A percentile compares a stretch with the other conserved stretches of the same genome.
Conservation (phyloP, 1,140 invertebrate genomes). For the Diabrotica undecimpunctata region DNA sequence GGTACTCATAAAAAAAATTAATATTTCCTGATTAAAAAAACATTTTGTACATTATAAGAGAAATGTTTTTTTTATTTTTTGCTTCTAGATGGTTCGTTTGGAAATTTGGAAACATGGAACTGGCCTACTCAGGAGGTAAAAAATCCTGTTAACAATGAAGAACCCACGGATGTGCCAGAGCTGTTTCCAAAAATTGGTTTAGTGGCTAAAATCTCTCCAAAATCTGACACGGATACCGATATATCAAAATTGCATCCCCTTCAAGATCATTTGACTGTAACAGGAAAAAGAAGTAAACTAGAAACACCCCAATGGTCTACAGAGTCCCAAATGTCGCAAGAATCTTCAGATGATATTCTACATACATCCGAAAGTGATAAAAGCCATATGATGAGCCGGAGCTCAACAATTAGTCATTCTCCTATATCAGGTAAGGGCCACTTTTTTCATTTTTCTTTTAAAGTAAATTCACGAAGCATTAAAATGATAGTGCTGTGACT, state of each 20-base stretch:
- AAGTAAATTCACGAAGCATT: no score
- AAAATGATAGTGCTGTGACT: no score
- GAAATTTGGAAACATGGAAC: slow-evolving; percentile 49
- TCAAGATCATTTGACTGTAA: slow-evolving; percentile 13
- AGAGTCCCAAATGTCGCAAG: slow-evolving; percentile 58
- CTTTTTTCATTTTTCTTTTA: no score
- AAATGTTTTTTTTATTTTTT: no score
- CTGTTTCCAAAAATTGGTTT: slow-evolving; percentile 25
- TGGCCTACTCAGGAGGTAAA: slow-evolving; percentile 39
- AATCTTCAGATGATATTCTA: slow-evolving; percentile 54
- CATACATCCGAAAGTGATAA: slow-evolving; percentile 56
- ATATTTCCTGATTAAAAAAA: no score
- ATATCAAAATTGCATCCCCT: not conserved
- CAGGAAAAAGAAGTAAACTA: slow-evolving; percentile 33
- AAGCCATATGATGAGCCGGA: slow-evolving; percentile 55
- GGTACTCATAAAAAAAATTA: no score
- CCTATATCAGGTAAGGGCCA: slow-evolving; percentile 31
- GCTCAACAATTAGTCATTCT: slow-evolving; percentile 49
- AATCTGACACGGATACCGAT: slow-evolving; percentile 9
- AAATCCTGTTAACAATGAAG: not conserved
- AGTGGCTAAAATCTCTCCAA: not conserved
- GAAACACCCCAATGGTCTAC: slow-evolving; percentile 58
- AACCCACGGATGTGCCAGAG: slow-evolving; percentile 7
- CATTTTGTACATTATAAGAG: no score
- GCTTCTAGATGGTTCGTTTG: slow-evolving; percentile 43